Evolutionary conservation across 2,888 invertebrate species (phyloP).

Genomic region (Phorcus lineatus): DNA sequence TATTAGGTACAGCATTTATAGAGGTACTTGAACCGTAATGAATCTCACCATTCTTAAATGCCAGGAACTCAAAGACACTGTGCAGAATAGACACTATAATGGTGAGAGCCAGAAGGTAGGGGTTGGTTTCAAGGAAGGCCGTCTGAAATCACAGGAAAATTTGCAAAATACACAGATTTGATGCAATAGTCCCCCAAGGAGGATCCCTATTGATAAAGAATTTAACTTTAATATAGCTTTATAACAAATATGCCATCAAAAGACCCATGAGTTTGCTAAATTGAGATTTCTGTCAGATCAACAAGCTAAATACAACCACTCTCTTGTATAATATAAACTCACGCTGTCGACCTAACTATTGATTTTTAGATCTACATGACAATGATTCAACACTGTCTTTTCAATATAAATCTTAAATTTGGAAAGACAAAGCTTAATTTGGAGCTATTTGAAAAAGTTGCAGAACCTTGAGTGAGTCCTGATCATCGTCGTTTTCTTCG

Average conservation of each 20-base stretch:
- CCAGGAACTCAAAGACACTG: slow-evolving; percentile 97
- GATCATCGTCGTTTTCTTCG: slow-evolving; percentile 80
- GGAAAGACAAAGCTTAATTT: no score
- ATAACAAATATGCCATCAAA: background rate
- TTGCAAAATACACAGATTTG: no score
- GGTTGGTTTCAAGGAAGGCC: slow-evolving; percentile 96
- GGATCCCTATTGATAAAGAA: no score
- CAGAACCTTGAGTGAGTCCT: slow-evolving; percentile 80
- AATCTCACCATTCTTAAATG: slow-evolving; percentile 94
- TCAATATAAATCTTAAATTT: no score
- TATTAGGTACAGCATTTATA: background rate
- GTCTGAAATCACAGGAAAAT: slow-evolving; percentile 79
- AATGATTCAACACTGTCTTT: no score
- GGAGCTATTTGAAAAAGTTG: no score
- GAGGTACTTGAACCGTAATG: background rate
- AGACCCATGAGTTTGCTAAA: background rate
- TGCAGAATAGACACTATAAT: slow-evolving; percentile 94
- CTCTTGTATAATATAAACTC: background rate
- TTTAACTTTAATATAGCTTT: no score
- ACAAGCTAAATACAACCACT: background rate
- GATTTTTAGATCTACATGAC: no score
- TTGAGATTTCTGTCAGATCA: background rate
- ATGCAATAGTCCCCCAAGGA: no score
- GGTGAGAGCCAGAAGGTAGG: slow-evolving; percentile 93
- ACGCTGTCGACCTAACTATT: no score